These are phyloP conservation scores for Silurus asotus DNA, from an alignment of 2,113 vertebrate genomes.

Conservation along the genomic window DNA sequence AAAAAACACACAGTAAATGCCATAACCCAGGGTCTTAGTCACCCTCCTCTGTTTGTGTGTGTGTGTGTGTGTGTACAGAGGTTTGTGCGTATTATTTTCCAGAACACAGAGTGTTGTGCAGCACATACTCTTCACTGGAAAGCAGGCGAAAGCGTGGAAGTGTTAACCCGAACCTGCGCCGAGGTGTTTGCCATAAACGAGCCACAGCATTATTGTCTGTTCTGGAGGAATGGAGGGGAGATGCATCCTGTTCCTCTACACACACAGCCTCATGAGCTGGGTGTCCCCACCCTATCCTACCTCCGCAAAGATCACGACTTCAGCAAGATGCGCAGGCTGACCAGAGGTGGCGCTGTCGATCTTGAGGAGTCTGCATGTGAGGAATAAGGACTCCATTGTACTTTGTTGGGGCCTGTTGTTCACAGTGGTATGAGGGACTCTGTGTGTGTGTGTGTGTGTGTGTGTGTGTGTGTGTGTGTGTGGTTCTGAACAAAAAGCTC, in stretches of 20 bases:
- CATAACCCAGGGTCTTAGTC: not conserved
- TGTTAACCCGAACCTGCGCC: conserved; percentile 73
- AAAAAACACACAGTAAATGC: not conserved
- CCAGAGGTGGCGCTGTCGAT: conserved; percentile 78
- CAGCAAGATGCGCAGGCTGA: conserved; percentile 78
- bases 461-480: conserved; percentile 9
- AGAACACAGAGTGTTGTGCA: conserved; percentile 72
- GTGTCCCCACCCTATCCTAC: conserved; percentile 74
- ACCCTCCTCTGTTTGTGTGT: not conserved
- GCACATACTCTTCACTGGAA: conserved; percentile 75
- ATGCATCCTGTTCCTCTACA: conserved; percentile 72
- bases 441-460: conserved; percentile 5
- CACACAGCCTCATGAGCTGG: conserved; percentile 74
- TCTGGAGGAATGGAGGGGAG: conserved; percentile 76
- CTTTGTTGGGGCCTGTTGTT: conserved; percentile 11
- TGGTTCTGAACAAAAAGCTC: conserved; percentile 1
- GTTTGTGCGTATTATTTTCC: conserved; percentile 77
- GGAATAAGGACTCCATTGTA: conserved; percentile 62
- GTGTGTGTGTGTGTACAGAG: conserved; percentile 61
- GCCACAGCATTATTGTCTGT: conserved; percentile 73
- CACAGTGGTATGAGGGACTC: not conserved
- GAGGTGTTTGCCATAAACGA: conserved; percentile 73
- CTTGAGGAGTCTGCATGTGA: conserved; percentile 79
- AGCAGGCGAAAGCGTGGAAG: conserved; percentile 67
- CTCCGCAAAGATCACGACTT: conserved; percentile 79